These are phyloP conservation scores for Nomia melanderi DNA, from an alignment of 1,140 invertebrate species.

Conservation along the genomic window DNA sequence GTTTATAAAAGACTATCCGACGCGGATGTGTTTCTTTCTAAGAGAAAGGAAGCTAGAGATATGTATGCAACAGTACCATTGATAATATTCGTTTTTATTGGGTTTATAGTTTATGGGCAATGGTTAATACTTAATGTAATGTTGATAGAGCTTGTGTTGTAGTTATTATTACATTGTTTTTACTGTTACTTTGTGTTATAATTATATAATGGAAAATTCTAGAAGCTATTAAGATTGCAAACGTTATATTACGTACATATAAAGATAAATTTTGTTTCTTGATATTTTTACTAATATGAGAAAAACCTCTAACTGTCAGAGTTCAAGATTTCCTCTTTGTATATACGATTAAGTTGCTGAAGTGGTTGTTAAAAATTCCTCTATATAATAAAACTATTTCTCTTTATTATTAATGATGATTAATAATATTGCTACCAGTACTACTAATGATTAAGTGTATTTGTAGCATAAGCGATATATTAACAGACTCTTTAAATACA, in stretches of 20 bases:
- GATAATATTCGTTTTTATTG: neutral
- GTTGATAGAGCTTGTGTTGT: neutral
- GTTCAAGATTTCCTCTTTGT: conserved; percentile 22
- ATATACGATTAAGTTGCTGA: conserved; percentile 40
- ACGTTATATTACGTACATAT: conserved; percentile 1
- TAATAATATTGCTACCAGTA: conserved; percentile 40
- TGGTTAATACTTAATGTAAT: neutral
- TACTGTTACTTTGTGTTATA: neutral
- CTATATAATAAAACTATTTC: conserved; percentile 53
- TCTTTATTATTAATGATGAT: conserved; percentile 58
- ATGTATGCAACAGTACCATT: neutral
- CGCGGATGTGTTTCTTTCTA: neutral
- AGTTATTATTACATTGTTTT: neutral
- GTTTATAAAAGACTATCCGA: neutral
- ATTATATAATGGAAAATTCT: neutral
- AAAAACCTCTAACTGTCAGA: neutral
- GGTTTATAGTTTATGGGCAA: conserved; percentile 8
- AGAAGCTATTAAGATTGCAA: conserved; percentile 1
- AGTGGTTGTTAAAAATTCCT: conserved; percentile 38
- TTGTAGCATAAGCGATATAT: conserved; percentile 63
- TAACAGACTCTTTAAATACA: conserved; percentile 66
- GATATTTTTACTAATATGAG: conserved; percentile 14
- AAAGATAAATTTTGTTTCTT: conserved; percentile 6
- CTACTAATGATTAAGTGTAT: conserved; percentile 47
- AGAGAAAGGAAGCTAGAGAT: neutral